phyloP scores from a whole-genome alignment of 2,888 invertebrate species.

The Peribatodes rhomboidaria region DNA sequence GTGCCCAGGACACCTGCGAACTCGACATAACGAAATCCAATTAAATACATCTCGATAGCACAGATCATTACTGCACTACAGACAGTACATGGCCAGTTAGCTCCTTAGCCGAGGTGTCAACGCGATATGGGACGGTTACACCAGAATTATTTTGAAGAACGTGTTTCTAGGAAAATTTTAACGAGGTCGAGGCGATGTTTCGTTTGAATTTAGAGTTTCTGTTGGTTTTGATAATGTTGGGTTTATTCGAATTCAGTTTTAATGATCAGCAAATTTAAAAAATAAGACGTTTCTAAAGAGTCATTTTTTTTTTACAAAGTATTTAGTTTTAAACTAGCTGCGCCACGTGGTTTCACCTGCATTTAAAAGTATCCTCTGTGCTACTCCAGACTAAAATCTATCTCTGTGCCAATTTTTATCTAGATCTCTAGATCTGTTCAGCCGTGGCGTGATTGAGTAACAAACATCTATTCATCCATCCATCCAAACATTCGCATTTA shows the following conservation, averaged over 20 bases:
- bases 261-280: background rate
- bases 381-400: too few species aligned
- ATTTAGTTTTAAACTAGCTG: too few species aligned
- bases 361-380: too few species aligned
- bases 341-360: too few species aligned
- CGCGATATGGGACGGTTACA: conserved; percentile 54
- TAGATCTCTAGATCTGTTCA: too few species aligned
- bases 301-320: too few species aligned
- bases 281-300: background rate
- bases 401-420: too few species aligned
- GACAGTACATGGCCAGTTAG: conserved; percentile 71
- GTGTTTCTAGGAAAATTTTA: conserved; percentile 52
- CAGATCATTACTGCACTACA: conserved; percentile 74
- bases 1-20: conserved; percentile 74
- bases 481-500: too few species aligned
- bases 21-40: conserved; percentile 76
- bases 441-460: too few species aligned
- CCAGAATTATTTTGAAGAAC: conserved; percentile 55
- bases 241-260: background rate
- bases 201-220: conserved; percentile 9
- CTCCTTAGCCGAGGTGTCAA: conserved; percentile 67
- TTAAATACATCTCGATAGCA: conserved; percentile 85
- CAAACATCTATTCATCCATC: too few species aligned
- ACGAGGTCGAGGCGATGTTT: conserved; percentile 40
- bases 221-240: background rate